Evolutionary conservation across 2,797 vertebrate genomes (phyloP), one percentile per base, ranked within the genome.

Genomic region (Threskiornis aethiopicus): DNA sequence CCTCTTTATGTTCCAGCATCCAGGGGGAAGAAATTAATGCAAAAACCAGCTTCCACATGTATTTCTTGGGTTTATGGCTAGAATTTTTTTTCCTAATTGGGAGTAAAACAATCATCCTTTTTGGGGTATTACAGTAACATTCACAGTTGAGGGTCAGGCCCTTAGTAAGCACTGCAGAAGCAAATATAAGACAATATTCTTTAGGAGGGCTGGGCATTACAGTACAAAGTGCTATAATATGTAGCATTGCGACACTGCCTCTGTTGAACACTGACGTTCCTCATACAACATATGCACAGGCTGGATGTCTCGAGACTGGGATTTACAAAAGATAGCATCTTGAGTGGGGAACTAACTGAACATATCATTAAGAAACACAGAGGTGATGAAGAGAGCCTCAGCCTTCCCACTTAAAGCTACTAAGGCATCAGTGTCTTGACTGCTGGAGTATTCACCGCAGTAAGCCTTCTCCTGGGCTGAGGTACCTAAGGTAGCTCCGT

Each of bases 21-120:
- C 65, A 84, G 44, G 20, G 81, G 76, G 61, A 77, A 93, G 58
- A 93, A 96, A 96, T 69, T 85, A 87, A 93, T 92, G 73, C 71
- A 94, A 89, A 96, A 81, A 42, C 7, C 87, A 94, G 66, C 65
- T 88, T 86, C 81, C 77, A 82, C 11, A 16, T 65, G 26, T 67
- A 89, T 37, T 83, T 59, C 21, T 87, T 21, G 22, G n/a, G 46
- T 90, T 95, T 91, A 75, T 39, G n/a, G 58, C 35, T 42, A 55
- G 21, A 19, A 13, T 18, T 39, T 67, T 85, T 89, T 84, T 24
- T 6, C 49, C 46, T 82, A 76, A 84, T 3, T 82, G 31, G 41
- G n/a, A 84, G 28, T 62, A 84, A 91, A 87, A 21, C n/a, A 59
- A 37, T 66, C 82, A 77, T 54, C 35, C n/a, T 62, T 84, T 88